Base-by-base conservation (phyloP, 2,797 vertebrate species). In the Numenius phaeopus region DNA sequence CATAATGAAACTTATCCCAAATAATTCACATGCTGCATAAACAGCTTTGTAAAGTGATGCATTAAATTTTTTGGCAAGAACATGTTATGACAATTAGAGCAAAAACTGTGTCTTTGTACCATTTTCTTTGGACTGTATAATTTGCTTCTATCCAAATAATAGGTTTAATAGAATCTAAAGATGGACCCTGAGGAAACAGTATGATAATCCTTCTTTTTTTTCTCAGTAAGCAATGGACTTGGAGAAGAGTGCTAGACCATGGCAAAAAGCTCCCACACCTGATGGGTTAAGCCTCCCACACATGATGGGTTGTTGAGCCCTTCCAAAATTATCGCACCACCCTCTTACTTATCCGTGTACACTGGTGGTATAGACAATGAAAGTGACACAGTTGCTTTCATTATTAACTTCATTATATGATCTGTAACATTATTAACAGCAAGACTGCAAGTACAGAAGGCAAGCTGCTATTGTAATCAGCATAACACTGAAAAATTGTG, bases 11-110 rank as follows among this genome's bases (percentile, higher is more conserved):
- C 59, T 90, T 92, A 86, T 71, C 77, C 83, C 72, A 95, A 95
- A 96, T 94, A 96, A 97, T 94, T 96, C 88, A 96, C n/a, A 55
- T 69, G 58, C 77, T 94, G 37, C 76, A 95, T 83, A 90, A 97
- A 92, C 47, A 96, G 73, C 90, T 96, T 87, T 84, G 44, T 73
- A 91, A 97, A 94, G 58, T 59, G 58, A 95, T 75, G 39, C 29
- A 58, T 93, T 95, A 82, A 87, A 79, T 94, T 77, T 94, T 91
- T 75, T 94, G 67, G 47, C 58, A 93, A 79, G 71, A 92, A 81
- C 42, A 80, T n/a, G 59, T 34, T 91, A 44, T 73, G 75, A 89
- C 46, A 79, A 91, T 86, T 69, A 84, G 27, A 93, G 65, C 20
- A 88, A 95, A 90, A 93, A 47, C 1, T 65, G 12, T 12, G 27